Evolutionary conservation across 2,888 invertebrate genomes (phyloP), one percentile per base, ranked within the genome.

Genomic region (Pachymerium ferrugineum): DNA sequence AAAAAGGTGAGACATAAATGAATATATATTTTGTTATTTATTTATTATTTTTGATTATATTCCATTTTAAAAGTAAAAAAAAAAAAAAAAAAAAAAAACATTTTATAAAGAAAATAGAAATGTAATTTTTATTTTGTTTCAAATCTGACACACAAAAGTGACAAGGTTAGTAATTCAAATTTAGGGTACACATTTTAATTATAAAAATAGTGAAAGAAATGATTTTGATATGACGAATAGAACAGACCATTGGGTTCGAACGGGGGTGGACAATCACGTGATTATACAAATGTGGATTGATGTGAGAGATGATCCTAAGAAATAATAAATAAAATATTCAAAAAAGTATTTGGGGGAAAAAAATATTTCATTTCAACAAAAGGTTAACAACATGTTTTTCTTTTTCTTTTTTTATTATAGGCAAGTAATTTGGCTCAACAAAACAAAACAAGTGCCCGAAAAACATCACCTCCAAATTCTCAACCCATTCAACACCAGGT

Each of bases 1-100:
- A 75, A 74, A 67, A 75, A 75, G 73, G 75, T 74, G 68, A 72
- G 25, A 19, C 8, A 12, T 72, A 10, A 22, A 10, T n/a, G n/a
- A n/a, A n/a, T n/a, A n/a, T n/a, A n/a, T 8, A 8, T 69, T 25
- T 10, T 25, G 12, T 69, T 54, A n/a, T 54, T 54, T 54, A 54
- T n/a, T n/a, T n/a, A n/a, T n/a, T n/a, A 35, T 35, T 35, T 12
- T 12, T 35, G 38, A 35, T 10, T 10, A 35, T 35, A 10, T 35
- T 35, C 38, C 12, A 35, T 10, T 12, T 35, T 12, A 12, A 12
- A 35, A 12, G 16, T 70, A 70, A 33, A 70, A 68, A 68, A 68
- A 25, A 25, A 25, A 68, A 68, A 25, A 68, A 68, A 19, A 28
- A 16, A 70, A 25, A 14, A 70, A 33, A 70, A n/a, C 29, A n/a